Percentiles rank a stretch among this genome's conserved stretches.
phyloP scores from a whole-genome alignment of 1,140 invertebrate genomes.

The Ylistrum balloti region DNA sequence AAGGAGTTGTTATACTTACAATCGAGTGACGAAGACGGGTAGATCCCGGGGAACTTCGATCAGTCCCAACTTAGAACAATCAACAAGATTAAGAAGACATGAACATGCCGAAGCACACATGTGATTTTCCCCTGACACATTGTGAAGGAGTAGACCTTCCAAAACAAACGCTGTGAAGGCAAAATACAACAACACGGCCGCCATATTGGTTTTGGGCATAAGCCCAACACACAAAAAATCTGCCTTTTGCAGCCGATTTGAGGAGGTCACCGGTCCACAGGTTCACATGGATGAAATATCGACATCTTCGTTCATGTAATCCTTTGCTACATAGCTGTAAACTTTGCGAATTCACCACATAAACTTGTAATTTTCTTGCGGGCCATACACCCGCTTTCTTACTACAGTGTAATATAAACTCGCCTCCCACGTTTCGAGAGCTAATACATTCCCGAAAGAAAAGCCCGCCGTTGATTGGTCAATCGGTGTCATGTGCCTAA shows the following conservation, averaged over 20 bases:
- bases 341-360: slow-evolving; percentile 26
- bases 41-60: slow-evolving; percentile 30
- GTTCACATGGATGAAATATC: slow-evolving; percentile 18
- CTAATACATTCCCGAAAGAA: slow-evolving; percentile 38
- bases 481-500: slow-evolving; percentile 33
- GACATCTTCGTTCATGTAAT: slow-evolving; percentile 28
- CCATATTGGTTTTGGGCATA: slow-evolving; percentile 38
- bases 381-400: slow-evolving; percentile 31
- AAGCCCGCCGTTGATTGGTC: slow-evolving; percentile 36
- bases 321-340: slow-evolving; percentile 12
- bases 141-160: slow-evolving; percentile 11
- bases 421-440: slow-evolving; percentile 36
- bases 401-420: not conserved
- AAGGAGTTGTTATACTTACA: not conserved
- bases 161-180: slow-evolving; percentile 33
- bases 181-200: slow-evolving; percentile 32
- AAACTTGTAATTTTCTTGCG: not conserved
- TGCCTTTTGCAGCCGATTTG: slow-evolving; percentile 25
- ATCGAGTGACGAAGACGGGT: slow-evolving; percentile 28
- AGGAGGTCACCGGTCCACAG: slow-evolving; percentile 30
- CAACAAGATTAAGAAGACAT: slow-evolving; percentile 19
- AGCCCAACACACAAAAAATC: slow-evolving; percentile 33
- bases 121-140: slow-evolving; percentile 21
- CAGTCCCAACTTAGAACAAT: slow-evolving; percentile 33
- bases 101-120: slow-evolving; percentile 32